These are phyloP conservation scores for Benthosema pterotum DNA, from an alignment of 2,797 vertebrate species.

Conservation along the genomic window DNA sequence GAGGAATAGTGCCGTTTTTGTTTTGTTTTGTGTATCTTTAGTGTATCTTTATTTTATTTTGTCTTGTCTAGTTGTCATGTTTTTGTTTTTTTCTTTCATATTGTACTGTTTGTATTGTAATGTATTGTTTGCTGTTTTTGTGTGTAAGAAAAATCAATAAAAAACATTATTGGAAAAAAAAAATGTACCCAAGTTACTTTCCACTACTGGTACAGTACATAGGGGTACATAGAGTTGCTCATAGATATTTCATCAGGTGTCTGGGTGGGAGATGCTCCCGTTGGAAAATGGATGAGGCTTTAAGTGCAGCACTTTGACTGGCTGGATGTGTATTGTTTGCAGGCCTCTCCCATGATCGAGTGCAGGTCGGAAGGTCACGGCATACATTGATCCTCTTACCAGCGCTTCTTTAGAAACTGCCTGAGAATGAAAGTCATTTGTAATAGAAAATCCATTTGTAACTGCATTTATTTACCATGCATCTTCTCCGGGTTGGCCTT, in stretches of 20 bases:
- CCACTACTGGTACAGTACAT: no score
- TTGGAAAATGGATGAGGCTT: constrained; percentile 24
- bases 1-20: no score
- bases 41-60: no score
- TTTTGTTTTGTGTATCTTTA: no score
- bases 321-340: constrained; percentile 22
- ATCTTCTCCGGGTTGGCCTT: constrained; percentile 40
- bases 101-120: no score
- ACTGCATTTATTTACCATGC: constrained; percentile 56
- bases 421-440: constrained; percentile 48
- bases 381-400: constrained; percentile 60
- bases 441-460: constrained; percentile 70
- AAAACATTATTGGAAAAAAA: no score
- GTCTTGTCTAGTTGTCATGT: no score
- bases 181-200: no score
- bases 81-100: no score
- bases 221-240: constrained; percentile 1
- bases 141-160: no score
- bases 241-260: background rate
- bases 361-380: constrained; percentile 49
- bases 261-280: constrained; percentile 5
- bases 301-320: constrained; percentile 25
- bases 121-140: no score
- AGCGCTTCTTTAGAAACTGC: constrained; percentile 55
- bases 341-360: constrained; percentile 22